Percentiles rank a stretch among this genome's conserved stretches.
phyloP scores from a whole-genome alignment of 2,797 vertebrate species.

The Microctenopoma stevenorrisi region DNA sequence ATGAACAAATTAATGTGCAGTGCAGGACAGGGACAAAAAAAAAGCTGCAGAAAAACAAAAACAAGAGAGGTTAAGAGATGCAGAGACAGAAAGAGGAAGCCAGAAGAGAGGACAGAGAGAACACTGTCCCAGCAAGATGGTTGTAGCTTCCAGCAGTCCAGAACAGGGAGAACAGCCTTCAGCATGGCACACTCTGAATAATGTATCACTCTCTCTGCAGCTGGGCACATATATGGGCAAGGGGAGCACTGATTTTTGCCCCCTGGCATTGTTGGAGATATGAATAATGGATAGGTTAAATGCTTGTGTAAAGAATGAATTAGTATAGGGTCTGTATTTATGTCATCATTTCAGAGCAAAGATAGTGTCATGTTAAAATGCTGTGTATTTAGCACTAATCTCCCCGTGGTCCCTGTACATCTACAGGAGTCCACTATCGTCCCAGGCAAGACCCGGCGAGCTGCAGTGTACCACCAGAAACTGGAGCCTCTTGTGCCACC shows the following conservation, averaged over 20 bases:
- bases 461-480: slow-evolving; percentile 44
- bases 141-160: slow-evolving; percentile 69
- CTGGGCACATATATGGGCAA: slow-evolving; percentile 74
- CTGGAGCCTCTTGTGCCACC: slow-evolving; percentile 54
- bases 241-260: slow-evolving; percentile 74
- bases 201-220: slow-evolving; percentile 75
- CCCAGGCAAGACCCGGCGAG: slow-evolving; percentile 35
- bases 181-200: slow-evolving; percentile 79
- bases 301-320: slow-evolving; percentile 78
- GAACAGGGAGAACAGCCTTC: slow-evolving; percentile 67
- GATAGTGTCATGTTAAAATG: slow-evolving; percentile 24
- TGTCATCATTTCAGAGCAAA: slow-evolving; percentile 54
- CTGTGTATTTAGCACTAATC: slow-evolving; percentile 27
- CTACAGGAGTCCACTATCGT: slow-evolving; percentile 13
- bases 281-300: slow-evolving; percentile 84
- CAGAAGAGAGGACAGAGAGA: slow-evolving; percentile 40
- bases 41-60: slow-evolving; percentile 3
- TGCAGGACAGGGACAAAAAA: neutral
- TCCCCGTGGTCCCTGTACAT: slow-evolving; percentile 33
- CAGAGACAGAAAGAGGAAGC: slow-evolving; percentile 6
- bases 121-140: slow-evolving; percentile 60
- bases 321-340: slow-evolving; percentile 57
- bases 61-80: slow-evolving; percentile 2
- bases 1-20: neutral
- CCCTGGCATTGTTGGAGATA: slow-evolving; percentile 78